Conservation (phyloP, 2,113 vertebrate species). For the Castor canadensis region DNA sequence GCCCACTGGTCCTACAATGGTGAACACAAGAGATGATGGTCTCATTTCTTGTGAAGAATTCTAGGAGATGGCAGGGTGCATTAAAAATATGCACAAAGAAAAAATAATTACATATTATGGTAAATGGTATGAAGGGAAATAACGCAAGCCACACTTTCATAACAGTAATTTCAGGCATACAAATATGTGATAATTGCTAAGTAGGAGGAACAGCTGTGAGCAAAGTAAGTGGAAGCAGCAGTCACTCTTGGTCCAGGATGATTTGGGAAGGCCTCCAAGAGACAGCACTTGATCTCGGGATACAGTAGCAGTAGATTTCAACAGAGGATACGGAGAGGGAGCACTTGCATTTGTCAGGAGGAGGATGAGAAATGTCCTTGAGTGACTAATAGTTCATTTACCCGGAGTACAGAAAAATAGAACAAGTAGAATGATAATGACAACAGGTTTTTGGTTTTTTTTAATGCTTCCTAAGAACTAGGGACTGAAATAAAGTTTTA, state of each 20-base stretch:
- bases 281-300: background rate
- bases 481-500: background rate
- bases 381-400: background rate
- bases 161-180: background rate
- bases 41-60: background rate
- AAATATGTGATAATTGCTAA: slow-evolving; percentile 22
- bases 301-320: background rate
- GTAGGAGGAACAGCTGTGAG: background rate
- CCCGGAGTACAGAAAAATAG: background rate
- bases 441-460: background rate
- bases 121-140: background rate
- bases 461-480: background rate
- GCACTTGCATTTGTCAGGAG: background rate
- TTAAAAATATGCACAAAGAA: background rate
- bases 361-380: background rate
- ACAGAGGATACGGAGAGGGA: background rate
- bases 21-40: background rate
- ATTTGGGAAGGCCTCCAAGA: background rate
- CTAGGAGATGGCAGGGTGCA: background rate
- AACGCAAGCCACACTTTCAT: background rate
- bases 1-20: background rate
- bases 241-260: background rate
- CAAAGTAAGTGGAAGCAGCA: background rate
- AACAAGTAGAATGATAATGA: background rate
- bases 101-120: background rate